Base-by-base conservation (phyloP, 1,140 invertebrate genomes). In the Cotesia glomerata region DNA sequence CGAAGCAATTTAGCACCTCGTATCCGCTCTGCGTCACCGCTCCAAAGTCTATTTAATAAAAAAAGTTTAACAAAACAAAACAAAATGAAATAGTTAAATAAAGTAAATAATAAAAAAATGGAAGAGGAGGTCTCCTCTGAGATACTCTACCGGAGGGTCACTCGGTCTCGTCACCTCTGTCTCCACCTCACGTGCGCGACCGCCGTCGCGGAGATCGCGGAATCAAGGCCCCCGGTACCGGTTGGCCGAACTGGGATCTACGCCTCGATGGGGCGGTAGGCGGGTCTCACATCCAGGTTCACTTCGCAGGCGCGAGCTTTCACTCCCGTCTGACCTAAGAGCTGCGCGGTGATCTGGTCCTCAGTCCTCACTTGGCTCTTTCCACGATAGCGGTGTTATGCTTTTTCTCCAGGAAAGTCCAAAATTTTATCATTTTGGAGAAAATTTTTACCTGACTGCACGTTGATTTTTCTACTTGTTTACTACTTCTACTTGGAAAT, bases 181-280 rank as follows among this genome's bases (percentile, higher is more conserved):
- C 62, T 64, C 18, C 36, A 49, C 14, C 34, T 64, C 16, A 26
- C 26, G 39, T 67, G 65, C 65, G 26, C 58, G 70, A 72, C 61
- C 63, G 70, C 74, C 71, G 75, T 78, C 66, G 70, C 45, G 65
- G 66, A 72, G 72, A 73, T 69, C 71, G 59, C 16, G 34, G 61
- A 45, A 61, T 52, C 45, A 58, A 56, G 52, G 63, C n/a, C 8
- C 62, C 54, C 71, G 77, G 69, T 16, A 54, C 58, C 14, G 36
- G 78, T 80, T 79, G 79, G 78, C 74, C 65, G 4, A 36, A 39
- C 49, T 70, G 77, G 72, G 74, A 75, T 61, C 66, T 71, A 70
- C 34, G 70, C 67, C 51, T 80, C 72, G 80, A 82, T 83, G 82
- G 82, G 81, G 82, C 78, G 79, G 81, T 83, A 78, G 85, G 85